Evolutionary conservation across 2,888 invertebrate species (phyloP).

Genomic region (Tenthredo distinguenda): DNA sequence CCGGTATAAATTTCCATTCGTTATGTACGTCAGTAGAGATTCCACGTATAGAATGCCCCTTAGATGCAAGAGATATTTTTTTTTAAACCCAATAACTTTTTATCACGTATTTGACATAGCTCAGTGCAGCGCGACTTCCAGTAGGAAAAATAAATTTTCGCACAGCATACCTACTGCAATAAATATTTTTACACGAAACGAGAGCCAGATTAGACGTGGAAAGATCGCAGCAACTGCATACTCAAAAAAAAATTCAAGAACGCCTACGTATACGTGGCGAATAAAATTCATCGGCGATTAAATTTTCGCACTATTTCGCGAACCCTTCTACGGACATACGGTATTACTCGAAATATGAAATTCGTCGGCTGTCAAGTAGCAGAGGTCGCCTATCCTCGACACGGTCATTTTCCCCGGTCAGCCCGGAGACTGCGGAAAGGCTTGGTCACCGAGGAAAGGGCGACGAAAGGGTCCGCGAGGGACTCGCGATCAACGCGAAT

Average conservation of each 20-base stretch:
- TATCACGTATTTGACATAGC: not conserved
- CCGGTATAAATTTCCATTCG: not conserved
- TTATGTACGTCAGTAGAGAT: not conserved
- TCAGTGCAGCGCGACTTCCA: not conserved
- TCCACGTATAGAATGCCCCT: not conserved
- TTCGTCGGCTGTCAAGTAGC: not conserved
- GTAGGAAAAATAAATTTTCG: not conserved
- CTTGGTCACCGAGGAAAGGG: conserved; percentile 4
- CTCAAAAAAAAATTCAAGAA: not conserved
- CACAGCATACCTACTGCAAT: not conserved
- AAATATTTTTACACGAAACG: not conserved
- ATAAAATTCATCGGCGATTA: not conserved
- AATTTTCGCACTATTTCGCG: not conserved
- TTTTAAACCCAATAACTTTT: not conserved
- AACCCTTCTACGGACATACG: not conserved
- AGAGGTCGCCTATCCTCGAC: not conserved
- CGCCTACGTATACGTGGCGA: not conserved
- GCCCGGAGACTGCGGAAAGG: not conserved
- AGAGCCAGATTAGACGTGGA: not conserved
- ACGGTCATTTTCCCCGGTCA: not conserved
- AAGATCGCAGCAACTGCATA: not conserved
- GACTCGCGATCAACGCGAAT: conserved; percentile 14
- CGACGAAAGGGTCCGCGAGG: conserved; percentile 11
- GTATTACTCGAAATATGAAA: not conserved
- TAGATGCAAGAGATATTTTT: not conserved